Percentiles rank a stretch among this genome's conserved stretches.
These are phyloP conservation scores for Drosophila melanocephala DNA, from an alignment of 2,888 invertebrate genomes.

Conservation along the genomic window DNA sequence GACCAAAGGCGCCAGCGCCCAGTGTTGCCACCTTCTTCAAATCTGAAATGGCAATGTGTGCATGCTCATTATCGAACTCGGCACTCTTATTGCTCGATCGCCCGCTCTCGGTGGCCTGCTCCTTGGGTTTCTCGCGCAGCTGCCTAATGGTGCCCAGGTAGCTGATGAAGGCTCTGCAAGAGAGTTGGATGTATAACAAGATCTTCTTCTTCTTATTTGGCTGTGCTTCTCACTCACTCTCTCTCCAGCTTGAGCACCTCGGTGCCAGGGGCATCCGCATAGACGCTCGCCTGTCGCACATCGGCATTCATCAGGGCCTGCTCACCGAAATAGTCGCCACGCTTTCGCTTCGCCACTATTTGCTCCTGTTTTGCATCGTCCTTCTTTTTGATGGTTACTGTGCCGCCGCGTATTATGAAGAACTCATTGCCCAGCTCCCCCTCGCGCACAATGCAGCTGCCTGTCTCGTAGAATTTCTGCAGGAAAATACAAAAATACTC, in stretches of 20 bases:
- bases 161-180: conserved; percentile 90
- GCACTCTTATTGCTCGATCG: conserved; percentile 69
- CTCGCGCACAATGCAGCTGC: conserved; percentile 92
- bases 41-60: conserved; percentile 90
- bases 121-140: conserved; percentile 78
- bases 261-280: conserved; percentile 93
- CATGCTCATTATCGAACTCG: conserved; percentile 87
- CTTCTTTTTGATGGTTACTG: conserved; percentile 90
- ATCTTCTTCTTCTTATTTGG: too few relatives aligned
- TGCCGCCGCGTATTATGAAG: conserved; percentile 94
- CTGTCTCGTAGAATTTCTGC: conserved; percentile 92
- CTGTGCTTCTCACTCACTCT: conserved; percentile 87
- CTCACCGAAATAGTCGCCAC: conserved; percentile 96
- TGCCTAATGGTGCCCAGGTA: conserved; percentile 90
- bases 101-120: conserved; percentile 52
- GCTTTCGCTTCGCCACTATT: conserved; percentile 89
- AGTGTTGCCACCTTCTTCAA: conserved; percentile 93
- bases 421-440: conserved; percentile 96
- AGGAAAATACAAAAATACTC: conserved; percentile 12
- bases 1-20: conserved; percentile 96
- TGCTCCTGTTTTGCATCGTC: conserved; percentile 88
- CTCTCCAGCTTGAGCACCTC: conserved; percentile 95
- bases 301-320: conserved; percentile 94
- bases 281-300: conserved; percentile 95
- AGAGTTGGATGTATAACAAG: accelerated